Evolutionary conservation across 2,797 vertebrate genomes (phyloP).

Genomic region (Artibeus jamaicensis): DNA sequence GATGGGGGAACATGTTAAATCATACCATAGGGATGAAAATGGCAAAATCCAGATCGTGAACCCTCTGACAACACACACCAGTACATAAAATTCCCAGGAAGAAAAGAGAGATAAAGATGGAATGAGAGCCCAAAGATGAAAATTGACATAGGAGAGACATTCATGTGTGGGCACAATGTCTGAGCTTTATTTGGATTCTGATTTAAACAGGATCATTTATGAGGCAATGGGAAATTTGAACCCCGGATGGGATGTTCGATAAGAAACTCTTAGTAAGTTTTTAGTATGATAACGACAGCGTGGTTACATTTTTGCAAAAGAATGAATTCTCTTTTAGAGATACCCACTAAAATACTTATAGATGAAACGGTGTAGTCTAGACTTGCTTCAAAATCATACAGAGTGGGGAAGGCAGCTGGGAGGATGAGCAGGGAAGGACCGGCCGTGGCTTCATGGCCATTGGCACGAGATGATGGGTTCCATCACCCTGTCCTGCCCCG

Average conservation of each 20-base stretch:
- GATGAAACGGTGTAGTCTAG: not conserved
- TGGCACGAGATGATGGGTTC: not conserved
- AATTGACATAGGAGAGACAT: not conserved
- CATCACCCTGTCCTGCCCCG: not conserved
- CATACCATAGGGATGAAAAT: not conserved
- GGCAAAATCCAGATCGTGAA: not conserved
- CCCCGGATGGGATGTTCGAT: not conserved
- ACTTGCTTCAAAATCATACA: not conserved
- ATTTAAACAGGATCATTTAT: not conserved
- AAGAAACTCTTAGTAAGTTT: not conserved
- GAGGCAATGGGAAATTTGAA: not conserved
- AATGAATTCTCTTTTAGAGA: not conserved
- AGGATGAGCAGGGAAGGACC: accelerated
- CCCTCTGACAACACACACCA: not conserved
- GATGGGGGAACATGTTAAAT: not conserved
- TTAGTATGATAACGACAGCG: not conserved
- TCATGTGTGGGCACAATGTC: not conserved
- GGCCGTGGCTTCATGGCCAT: not conserved
- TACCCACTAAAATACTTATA: not conserved
- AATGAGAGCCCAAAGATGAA: not conserved
- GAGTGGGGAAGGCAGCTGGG: not conserved
- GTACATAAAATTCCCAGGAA: not conserved
- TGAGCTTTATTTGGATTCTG: not conserved
- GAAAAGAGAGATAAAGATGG: not conserved
- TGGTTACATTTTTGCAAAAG: not conserved